Percentiles rank a stretch among this genome's conserved stretches.
Evolutionary conservation across 2,113 vertebrate species (phyloP).

Genomic region (Lanius ludovicianus): DNA sequence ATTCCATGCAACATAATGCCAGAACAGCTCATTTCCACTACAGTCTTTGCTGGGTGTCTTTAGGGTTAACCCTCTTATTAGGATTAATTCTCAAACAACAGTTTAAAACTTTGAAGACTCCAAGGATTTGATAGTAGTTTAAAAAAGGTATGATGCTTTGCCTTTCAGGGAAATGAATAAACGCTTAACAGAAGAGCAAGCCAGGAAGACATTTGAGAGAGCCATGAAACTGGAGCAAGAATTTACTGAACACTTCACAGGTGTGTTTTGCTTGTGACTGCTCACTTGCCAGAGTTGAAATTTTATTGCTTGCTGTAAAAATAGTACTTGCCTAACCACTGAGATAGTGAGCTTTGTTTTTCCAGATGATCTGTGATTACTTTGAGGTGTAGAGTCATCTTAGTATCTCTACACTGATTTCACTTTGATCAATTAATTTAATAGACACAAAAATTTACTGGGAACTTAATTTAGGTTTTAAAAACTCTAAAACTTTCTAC

Average conservation of each 20-base stretch:
- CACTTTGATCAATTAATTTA: not conserved
- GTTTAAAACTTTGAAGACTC: not conserved
- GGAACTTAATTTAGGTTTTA: not conserved
- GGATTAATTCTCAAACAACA: not conserved
- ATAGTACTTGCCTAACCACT: not conserved
- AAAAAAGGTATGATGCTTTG: not conserved
- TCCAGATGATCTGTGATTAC: not conserved
- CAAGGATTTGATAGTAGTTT: not conserved
- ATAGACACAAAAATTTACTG: not conserved
- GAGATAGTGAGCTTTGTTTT: not conserved
- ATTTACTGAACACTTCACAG: slow-evolving; percentile 98
- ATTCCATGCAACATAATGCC: not conserved
- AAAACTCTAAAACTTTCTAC: not conserved
- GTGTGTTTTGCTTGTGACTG: slow-evolving; percentile 68
- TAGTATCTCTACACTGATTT: not conserved
- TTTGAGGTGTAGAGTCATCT: not conserved
- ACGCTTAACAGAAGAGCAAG: slow-evolving; percentile 93
- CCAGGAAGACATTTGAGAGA: slow-evolving; percentile 92
- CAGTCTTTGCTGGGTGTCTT: not conserved
- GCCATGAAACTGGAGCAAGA: slow-evolving; percentile 96
- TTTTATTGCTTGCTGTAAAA: not conserved
- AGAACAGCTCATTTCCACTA: not conserved
- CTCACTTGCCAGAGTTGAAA: not conserved
- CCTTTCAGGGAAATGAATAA: slow-evolving; percentile 96
- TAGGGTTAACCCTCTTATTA: not conserved